Evolutionary conservation across 2,113 vertebrate species (phyloP), one percentile per base, ranked within the genome.

Genomic region (Bos indicus): DNA sequence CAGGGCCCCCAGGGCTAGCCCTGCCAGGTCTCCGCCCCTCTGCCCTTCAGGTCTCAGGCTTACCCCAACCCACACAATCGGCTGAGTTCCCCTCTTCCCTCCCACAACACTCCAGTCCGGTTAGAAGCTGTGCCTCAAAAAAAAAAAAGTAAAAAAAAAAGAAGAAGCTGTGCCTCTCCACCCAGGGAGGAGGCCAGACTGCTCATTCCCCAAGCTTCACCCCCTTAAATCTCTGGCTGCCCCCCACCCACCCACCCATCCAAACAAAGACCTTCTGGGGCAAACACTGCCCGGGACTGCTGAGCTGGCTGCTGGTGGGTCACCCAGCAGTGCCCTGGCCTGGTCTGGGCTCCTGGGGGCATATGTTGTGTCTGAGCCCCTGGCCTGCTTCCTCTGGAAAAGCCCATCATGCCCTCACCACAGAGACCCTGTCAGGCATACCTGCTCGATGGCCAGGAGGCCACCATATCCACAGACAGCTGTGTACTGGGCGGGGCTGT

Each of bases 231-330:
- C 26, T 80, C 71, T 43, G 67, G 40, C 6, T 43, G 11, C 36
- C 23, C n/a, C 25, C 2, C 25, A 1, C 1, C 3, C 26, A 1
- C 0, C 1, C 13, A 25, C 13, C 6, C 11, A 19, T 12, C n/a
- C 64, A 23, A 74, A 74, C 36, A 74, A 14, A 74, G 71, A 30
- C 36, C 71, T 36, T 74, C 36, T 43, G 74, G 74, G 40, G 25
- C 74, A 77, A 16, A 78, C 25, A 46, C 40, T 15, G 6, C 74
- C 25, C 7, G 0, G 43, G 25, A 78, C 43, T 71, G 67, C 67
- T 71, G 67, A 40, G 67, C 67, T 23, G 67, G 67, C 67, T 40
- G n/a, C n/a, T 71, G 25, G 25, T 46, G 40, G 40, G 74, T 46
- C 74, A 46, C 36, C 36, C 5, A 25, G 40, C 25, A 15, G 40